A percentile compares a stretch with the other conserved stretches of the same genome.
phyloP scores from a whole-genome alignment of 2,888 invertebrate genomes.

The Epiperipatus broadwayi region DNA sequence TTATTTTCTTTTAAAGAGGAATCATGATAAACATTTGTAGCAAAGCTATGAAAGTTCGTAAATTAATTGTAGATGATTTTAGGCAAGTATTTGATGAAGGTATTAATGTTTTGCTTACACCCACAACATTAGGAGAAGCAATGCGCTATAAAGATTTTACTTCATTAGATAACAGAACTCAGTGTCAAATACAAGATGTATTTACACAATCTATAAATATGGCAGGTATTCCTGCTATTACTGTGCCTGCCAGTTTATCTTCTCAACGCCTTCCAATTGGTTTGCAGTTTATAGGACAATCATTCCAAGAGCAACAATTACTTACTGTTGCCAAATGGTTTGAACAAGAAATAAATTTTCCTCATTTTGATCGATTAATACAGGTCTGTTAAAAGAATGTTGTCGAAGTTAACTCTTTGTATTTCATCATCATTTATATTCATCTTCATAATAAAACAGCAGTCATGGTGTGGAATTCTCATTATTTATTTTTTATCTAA shows the following conservation, averaged over 20 bases:
- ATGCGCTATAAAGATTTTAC: slow-evolving; percentile 55
- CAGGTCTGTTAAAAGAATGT: no score
- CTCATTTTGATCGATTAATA: no score
- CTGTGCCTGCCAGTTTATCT: slow-evolving; percentile 59
- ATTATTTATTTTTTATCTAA: no score
- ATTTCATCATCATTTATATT: no score
- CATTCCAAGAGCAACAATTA: slow-evolving; percentile 51
- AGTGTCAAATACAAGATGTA: slow-evolving; percentile 71
- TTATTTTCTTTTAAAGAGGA: slow-evolving; percentile 70
- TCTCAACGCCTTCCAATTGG: slow-evolving; percentile 55
- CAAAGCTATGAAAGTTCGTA: slow-evolving; percentile 67
- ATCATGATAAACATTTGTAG: no score
- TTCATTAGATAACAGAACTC: slow-evolving; percentile 63
- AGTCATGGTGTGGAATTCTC: no score
- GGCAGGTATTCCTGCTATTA: slow-evolving; percentile 74
- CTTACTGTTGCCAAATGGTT: slow-evolving; percentile 61
- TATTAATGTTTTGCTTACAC: slow-evolving; percentile 63
- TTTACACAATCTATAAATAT: slow-evolving; percentile 92
- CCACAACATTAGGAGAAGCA: slow-evolving; percentile 71
- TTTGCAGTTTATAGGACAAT: slow-evolving; percentile 66
- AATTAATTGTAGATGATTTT: slow-evolving; percentile 75
- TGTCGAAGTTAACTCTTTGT: no score
- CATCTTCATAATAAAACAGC: no score
- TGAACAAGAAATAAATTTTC: no score
- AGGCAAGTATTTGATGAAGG: slow-evolving; percentile 47